Conservation (phyloP, 2,888 invertebrate species). For the Pyrrhosoma nymphula region DNA sequence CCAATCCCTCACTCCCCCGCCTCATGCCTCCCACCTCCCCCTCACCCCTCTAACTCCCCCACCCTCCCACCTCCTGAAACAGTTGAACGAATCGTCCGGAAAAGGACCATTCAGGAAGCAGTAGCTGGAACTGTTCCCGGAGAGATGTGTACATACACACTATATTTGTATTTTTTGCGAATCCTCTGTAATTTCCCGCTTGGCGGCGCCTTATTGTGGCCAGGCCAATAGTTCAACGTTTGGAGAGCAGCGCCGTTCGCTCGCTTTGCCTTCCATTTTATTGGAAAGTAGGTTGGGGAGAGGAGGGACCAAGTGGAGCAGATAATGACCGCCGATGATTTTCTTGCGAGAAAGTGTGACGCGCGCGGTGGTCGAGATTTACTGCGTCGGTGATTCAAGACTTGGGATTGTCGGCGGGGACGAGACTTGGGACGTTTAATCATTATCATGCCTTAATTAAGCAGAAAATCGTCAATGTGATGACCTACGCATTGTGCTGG, state of each 20-base stretch:
- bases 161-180: conserved; percentile 23
- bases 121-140: conserved; percentile 22
- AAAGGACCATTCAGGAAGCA: conserved; percentile 16
- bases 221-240: conserved; percentile 12
- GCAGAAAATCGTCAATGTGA: too few species aligned
- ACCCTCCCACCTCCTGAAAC: too few species aligned
- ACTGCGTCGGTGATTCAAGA: not conserved
- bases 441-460: too few species aligned
- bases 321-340: not conserved
- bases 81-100: not conserved
- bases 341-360: conserved; percentile 1
- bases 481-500: too few species aligned
- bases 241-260: not conserved
- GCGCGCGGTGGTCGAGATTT: not conserved
- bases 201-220: conserved; percentile 26
- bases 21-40: not conserved
- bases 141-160: not conserved
- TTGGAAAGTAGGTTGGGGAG: not conserved
- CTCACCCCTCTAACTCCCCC: not conserved
- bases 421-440: too few species aligned
- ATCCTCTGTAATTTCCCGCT: conserved; percentile 19
- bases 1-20: not conserved
- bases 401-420: not conserved
- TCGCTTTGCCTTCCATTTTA: not conserved
- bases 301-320: not conserved